Evolutionary conservation across 2,113 vertebrate genomes (phyloP), one percentile per base, ranked within the genome.

Genomic region (Burhinus oedicnemus): DNA sequence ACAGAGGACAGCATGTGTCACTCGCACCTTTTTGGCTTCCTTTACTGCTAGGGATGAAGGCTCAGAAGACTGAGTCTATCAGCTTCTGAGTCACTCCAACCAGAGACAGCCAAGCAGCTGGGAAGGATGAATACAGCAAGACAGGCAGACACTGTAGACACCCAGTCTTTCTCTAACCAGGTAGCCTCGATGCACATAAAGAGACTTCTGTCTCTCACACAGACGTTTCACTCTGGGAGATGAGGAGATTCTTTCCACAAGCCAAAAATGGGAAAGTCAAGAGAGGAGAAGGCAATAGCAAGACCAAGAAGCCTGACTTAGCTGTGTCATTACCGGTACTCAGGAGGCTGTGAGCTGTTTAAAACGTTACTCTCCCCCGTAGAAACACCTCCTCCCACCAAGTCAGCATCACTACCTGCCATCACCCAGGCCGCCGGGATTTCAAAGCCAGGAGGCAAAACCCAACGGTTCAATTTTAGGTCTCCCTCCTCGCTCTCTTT

Each of bases 391-490:
- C n/a, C 68, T 75, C 42, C 42, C 52, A 27, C 42, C 69, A 11
- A 26, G 17, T 1, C 69, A 47, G 49, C 71, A 71, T 38, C 45
- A 4, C 12, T 42, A 70, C 89, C 60, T 70, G 47, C 76, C 69
- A 21, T 0, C 40, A 36, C 2, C 51, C 34, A 8, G 8, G 15
- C 20, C 18, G 5, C 36, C 29, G 2, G 1, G 23, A 47, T n/a
- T 52, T 26, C 66, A 74, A 32, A 83, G 29, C 8, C 26, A 10
- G 13, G 4, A 82, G 23, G 18, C 14, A 32, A 81, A 60, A 8
- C 17, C 15, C 40, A 38, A 12, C 5, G 1, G 22, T 60, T 34
- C 42, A 17, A 29, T 13, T 26, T 29, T 4, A 66, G 62, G 20
- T 38, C 69, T 76, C 32, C 14, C 40, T 36, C 54, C 66, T 68